Conservation (phyloP, 2,888 invertebrate genomes). For the Allophyes oxyacanthae region DNA sequence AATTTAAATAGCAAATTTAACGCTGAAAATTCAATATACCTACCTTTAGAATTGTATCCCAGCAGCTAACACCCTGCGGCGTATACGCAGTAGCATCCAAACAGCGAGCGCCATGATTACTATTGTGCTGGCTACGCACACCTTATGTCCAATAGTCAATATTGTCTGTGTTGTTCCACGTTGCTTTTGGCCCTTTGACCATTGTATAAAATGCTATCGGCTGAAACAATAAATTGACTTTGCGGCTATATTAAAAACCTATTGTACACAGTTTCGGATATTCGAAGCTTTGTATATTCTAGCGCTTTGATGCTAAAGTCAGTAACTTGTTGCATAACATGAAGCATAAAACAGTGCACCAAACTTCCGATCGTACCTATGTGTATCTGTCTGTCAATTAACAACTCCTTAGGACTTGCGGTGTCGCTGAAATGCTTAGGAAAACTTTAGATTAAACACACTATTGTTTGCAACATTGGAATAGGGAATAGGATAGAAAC, state of each 20-base stretch:
- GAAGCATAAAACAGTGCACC: background rate
- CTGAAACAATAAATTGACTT: background rate
- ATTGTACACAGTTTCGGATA: background rate
- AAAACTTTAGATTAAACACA: too few species aligned
- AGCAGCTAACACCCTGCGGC: too few species aligned
- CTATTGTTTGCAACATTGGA: background rate
- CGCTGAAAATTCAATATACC: too few species aligned
- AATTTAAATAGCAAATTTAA: too few species aligned
- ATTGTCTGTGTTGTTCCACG: background rate
- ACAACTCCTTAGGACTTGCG: background rate
- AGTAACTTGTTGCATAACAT: constrained; percentile 5
- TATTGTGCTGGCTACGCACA: too few species aligned
- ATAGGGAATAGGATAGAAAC: too few species aligned
- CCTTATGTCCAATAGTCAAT: too few species aligned
- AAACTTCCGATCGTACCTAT: constrained; percentile 1
- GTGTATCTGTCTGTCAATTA: constrained; percentile 7
- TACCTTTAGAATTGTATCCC: too few species aligned
- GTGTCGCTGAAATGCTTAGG: background rate
- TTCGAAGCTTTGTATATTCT: too few species aligned
- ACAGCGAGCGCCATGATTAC: too few species aligned
- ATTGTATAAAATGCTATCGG: too few species aligned
- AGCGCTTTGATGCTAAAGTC: background rate
- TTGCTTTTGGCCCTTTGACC: background rate
- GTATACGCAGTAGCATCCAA: too few species aligned
- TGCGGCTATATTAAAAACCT: background rate